Conservation (phyloP, 2,797 vertebrate genomes). For the Masticophis lateralis region DNA sequence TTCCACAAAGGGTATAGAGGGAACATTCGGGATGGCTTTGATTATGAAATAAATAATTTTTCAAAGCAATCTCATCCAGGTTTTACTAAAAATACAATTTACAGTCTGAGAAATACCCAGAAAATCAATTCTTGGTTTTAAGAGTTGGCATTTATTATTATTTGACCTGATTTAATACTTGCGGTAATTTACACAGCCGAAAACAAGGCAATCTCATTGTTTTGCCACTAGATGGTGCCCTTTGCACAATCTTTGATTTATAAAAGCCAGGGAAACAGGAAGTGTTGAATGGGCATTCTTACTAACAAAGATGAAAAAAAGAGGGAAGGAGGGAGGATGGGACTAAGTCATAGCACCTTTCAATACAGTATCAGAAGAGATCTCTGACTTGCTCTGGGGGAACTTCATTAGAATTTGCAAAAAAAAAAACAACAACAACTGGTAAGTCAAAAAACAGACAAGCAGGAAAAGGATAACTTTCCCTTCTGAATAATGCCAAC, state of each 20-base stretch:
- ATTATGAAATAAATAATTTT: not conserved
- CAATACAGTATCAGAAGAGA: not conserved
- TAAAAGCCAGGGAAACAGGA: not conserved
- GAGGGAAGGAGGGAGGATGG: not conserved
- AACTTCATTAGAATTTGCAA: not conserved
- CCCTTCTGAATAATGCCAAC: not conserved
- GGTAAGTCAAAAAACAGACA: not conserved
- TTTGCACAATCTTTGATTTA: not conserved
- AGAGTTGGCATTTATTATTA: not conserved
- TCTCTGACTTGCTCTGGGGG: not conserved
- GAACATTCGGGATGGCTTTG: not conserved
- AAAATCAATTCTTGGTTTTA: not conserved
- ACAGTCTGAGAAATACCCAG: not conserved
- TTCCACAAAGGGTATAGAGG: too few species aligned
- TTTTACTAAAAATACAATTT: not conserved
- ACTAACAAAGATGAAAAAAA: not conserved
- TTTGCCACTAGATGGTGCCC: constrained; percentile 6
- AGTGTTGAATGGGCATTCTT: not conserved
- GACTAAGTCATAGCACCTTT: not conserved
- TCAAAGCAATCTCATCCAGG: not conserved
- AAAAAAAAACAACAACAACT: not conserved
- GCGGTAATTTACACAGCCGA: not conserved
- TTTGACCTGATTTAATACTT: not conserved
- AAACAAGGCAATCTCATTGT: not conserved
- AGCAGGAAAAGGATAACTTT: not conserved